Evolutionary conservation across 2,888 invertebrate genomes (phyloP).

Genomic region (Mythimna ferrago): DNA sequence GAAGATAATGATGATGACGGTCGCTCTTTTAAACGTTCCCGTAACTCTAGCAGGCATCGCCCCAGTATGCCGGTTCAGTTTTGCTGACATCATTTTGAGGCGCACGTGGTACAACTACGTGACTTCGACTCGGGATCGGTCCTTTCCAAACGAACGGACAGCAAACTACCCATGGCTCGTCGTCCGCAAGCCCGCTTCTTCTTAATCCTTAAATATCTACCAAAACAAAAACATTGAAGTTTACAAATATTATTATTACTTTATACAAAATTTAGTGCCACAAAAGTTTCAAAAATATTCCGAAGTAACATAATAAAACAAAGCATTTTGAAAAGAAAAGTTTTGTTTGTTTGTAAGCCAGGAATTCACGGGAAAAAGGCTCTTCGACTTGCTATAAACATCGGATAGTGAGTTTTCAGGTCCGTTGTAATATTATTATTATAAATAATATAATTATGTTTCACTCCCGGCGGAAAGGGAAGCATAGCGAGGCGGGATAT

Average conservation of each 20-base stretch:
- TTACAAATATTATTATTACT: constrained; percentile 5
- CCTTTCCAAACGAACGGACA: too few species aligned
- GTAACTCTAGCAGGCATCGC: too few species aligned
- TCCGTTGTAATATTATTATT: constrained; percentile 17
- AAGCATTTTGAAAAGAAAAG: constrained; percentile 22
- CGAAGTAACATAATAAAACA: constrained; percentile 23
- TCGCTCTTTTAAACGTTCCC: too few species aligned
- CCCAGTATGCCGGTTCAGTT: too few species aligned
- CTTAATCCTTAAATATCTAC: not conserved
- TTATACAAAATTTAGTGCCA: constrained; percentile 9
- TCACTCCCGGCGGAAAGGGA: constrained; percentile 15
- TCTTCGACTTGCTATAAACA: constrained; percentile 17
- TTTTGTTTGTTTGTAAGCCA: constrained; percentile 26
- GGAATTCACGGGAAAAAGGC: constrained; percentile 19
- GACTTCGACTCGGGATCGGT: too few species aligned
- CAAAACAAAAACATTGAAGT: not conserved
- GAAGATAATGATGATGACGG: too few species aligned
- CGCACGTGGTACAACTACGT: too few species aligned
- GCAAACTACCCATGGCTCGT: too few species aligned
- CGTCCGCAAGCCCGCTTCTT: not conserved
- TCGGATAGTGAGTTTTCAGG: not conserved
- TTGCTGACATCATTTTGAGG: too few species aligned
- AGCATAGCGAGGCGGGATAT: constrained; percentile 24
- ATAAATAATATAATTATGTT: constrained; percentile 18
- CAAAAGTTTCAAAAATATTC: constrained; percentile 31